These are phyloP conservation scores for Steatocranus sp. DNA, from an alignment of 2,797 vertebrate species.

Conservation along the genomic window DNA sequence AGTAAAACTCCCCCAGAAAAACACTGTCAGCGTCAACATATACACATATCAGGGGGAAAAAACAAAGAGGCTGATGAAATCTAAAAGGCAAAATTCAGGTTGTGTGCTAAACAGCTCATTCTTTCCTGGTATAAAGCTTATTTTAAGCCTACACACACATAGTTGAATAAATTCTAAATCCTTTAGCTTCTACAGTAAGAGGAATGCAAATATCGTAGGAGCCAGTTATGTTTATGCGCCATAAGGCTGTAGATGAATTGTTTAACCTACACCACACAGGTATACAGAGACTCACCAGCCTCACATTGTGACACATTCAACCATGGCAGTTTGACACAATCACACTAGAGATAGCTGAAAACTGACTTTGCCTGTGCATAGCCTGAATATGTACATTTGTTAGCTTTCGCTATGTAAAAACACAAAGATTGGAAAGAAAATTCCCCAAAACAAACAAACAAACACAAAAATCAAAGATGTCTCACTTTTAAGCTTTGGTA, in stretches of 20 bases:
- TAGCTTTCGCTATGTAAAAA: neutral
- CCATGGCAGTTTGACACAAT: constrained; percentile 2
- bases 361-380: constrained; percentile 49
- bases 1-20: neutral
- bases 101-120: constrained; percentile 1
- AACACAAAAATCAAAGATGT: neutral
- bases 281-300: constrained; percentile 21
- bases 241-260: neutral
- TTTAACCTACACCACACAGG: constrained; percentile 26
- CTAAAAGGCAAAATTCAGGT: neutral
- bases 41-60: neutral
- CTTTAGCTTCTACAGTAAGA: neutral
- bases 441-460: neutral
- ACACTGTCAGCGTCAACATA: neutral
- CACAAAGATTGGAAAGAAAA: neutral
- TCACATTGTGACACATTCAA: constrained; percentile 11
- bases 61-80: neutral
- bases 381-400: constrained; percentile 42
- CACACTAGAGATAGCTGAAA: neutral
- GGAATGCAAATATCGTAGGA: neutral
- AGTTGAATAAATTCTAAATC: neutral
- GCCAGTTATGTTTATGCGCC: neutral
- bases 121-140: neutral
- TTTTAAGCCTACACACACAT: neutral
- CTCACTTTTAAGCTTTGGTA: neutral